Evolutionary conservation across 2,888 invertebrate species (phyloP).

Genomic region (Aleiodes alternator): DNA sequence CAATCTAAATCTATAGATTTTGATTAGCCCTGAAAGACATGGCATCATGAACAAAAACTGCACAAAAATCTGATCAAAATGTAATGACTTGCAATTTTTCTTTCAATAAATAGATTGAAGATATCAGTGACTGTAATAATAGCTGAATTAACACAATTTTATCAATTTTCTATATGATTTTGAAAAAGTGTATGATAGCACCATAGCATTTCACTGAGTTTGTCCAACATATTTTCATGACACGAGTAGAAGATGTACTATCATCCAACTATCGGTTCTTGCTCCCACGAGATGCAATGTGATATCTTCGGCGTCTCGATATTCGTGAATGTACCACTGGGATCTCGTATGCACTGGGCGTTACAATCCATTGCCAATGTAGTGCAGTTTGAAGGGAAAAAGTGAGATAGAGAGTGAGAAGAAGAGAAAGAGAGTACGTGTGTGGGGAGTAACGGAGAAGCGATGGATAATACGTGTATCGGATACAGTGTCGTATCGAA

Average conservation of each 20-base stretch:
- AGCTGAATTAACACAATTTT: no score
- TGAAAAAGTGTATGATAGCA: background rate
- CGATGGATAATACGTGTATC: constrained; percentile 57
- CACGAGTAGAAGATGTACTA: constrained; percentile 26
- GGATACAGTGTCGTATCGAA: constrained; percentile 55
- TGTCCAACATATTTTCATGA: constrained; percentile 12
- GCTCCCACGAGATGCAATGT: constrained; percentile 44
- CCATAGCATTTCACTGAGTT: constrained; percentile 5
- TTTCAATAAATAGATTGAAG: no score
- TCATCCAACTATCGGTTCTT: constrained; percentile 36
- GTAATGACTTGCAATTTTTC: no score
- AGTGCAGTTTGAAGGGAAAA: constrained; percentile 15
- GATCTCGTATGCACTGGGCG: constrained; percentile 58
- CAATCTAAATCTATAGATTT: no score
- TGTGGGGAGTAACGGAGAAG: constrained; percentile 47
- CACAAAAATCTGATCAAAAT: no score
- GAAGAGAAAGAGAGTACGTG: background rate
- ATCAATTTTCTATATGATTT: background rate
- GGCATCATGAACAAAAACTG: no score
- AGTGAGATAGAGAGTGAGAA: constrained; percentile 6
- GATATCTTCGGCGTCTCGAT: constrained; percentile 43
- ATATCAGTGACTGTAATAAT: no score
- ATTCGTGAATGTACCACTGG: constrained; percentile 49
- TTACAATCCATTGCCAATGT: constrained; percentile 41
- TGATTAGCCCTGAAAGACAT: no score